Base-by-base conservation (phyloP, 1,140 invertebrate genomes). In the Ceratoteleas bidentatus region DNA sequence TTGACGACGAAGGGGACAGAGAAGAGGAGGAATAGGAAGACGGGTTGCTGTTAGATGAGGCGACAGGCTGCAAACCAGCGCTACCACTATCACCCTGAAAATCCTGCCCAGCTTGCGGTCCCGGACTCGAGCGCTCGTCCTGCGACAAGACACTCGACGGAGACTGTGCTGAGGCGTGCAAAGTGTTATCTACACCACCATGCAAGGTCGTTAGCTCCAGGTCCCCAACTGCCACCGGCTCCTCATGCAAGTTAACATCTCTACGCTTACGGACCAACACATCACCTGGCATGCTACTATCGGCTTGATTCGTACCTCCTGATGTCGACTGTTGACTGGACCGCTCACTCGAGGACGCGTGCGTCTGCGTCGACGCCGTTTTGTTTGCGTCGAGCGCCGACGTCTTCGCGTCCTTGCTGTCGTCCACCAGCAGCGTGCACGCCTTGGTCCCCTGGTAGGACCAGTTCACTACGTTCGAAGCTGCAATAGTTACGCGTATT, bases 351-450 rank as follows among this genome's bases (percentile, higher is more conserved):
- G 90, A 88, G 64, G 94, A 90, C 80, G 93, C 92, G 79, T 94
- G 93, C 83, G 94, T 92, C 36, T 93, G 91, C 66, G 93, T 79
- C 36, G 90, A 87, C 62, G 93, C 91, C 52, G 94, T 94, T 86
- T 93, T 93, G 87, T 95, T 95, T 61, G 91, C 93, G 82, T 94
- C 93, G 32, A 93, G 90, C 57, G 93, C 92, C 76, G 92, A 92
- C 64, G 93, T 88, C 90, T 95, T 95, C 43, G 94, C 72, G 92
- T 96, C 94, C 10, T 92, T 91, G 75, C 93, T 94, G 83, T 95
- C 96, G 83, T 95, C 95, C 60, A 97, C 96, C 85, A 97, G 91
- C 64, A 97, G 96, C 81, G 95, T 94, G 92, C 96, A 97, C 36
- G 95, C 94, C 86, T 96, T 95, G 53, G 94, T 93, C 65, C 94